Evolutionary conservation across 1,140 invertebrate species (phyloP).

Genomic region (Antheraea pernyi): DNA sequence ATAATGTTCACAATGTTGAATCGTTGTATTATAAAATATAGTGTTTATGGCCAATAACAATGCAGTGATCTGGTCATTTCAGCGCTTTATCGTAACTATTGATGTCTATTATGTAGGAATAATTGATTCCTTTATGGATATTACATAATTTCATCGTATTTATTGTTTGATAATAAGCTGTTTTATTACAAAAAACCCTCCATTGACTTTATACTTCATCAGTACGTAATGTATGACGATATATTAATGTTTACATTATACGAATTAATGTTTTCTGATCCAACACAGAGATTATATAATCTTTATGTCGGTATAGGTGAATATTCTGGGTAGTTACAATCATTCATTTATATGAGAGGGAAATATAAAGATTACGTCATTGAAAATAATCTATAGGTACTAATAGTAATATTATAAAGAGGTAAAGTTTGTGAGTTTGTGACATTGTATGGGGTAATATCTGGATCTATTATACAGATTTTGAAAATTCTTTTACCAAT

Average conservation of each 20-base stretch:
- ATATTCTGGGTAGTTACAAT: background rate
- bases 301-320: background rate
- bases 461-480: too few species aligned
- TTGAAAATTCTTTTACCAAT: too few species aligned
- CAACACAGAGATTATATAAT: background rate
- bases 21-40: conserved; percentile 48
- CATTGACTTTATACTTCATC: background rate
- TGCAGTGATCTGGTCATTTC: conserved; percentile 43
- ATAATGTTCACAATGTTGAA: conserved; percentile 60
- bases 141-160: background rate
- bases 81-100: conserved; percentile 33
- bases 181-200: background rate
- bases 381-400: too few species aligned
- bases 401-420: too few species aligned
- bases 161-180: background rate
- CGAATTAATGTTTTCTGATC: background rate
- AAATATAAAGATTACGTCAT: background rate
- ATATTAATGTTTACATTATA: background rate
- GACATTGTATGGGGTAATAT: too few species aligned
- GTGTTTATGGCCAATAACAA: conserved; percentile 45
- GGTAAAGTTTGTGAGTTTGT: too few species aligned
- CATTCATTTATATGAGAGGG: background rate
- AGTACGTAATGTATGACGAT: background rate
- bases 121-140: conserved; percentile 40
- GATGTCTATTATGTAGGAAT: conserved; percentile 26